Evolutionary conservation across 2,888 invertebrate species (phyloP), one percentile per base, ranked within the genome.

Genomic region (Octodonta nipae): DNA sequence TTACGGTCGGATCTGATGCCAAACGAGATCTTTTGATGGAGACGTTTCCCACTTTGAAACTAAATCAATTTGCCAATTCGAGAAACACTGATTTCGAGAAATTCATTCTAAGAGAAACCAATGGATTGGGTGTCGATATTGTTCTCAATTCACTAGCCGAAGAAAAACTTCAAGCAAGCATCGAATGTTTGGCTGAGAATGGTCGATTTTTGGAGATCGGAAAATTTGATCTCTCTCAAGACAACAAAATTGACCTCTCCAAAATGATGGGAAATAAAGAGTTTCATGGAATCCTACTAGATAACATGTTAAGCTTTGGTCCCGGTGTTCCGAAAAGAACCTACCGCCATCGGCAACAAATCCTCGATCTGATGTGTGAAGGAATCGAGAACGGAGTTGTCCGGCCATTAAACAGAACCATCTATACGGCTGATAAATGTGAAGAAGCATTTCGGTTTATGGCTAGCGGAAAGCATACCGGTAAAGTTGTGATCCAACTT

Each of bases 91-190:
- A 79, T 1, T 96, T 96, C 58, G 92, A 93, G 57, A 71, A 76
- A 42, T 77, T 91, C 72, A 71, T 96, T 33, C 68, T 79, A 46
- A 67, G 67, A 28, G 71, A 76, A 50, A 93, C 93, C 0, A 68
- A 78, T 5, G 92, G 93, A 7, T 68, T 69, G 45, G 92, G 93
- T 22, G 93, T 96, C 0, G 86, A 96, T 52, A 64, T 92, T 32
- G 83, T 95, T 8, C 63, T 89, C 5, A 96, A 96, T 60, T 92
- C 91, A 0, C 63, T 96, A 25, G 76, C 92, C 1, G 92, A 88
- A 51, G 92, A 95, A 27, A 93, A 93, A 59, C 67, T 93, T 1
- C 70, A 73, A 50, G 82, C 77, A 0, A 76, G 77, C 0, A 56
- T 75, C 0, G 62, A 74, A 3, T 78, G 78, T 43, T 55, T 78